Evolutionary conservation across 2,797 vertebrate species (phyloP).

Genomic region (Parambassis ranga): DNA sequence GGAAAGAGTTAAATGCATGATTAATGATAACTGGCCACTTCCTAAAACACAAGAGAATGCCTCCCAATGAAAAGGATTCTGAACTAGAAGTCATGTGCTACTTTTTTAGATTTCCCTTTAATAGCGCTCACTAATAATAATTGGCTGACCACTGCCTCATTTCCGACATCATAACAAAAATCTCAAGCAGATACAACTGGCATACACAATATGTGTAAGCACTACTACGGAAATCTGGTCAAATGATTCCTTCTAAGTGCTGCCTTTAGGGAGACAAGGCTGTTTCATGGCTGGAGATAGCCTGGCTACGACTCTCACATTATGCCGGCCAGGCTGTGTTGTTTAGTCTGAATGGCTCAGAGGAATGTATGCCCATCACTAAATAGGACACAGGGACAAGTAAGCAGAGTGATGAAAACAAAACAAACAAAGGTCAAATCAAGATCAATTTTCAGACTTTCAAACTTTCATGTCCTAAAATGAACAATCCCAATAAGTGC

Average conservation of each 20-base stretch:
- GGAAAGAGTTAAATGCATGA: constrained; percentile 50
- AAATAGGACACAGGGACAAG: constrained; percentile 21
- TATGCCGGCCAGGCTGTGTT: constrained; percentile 55
- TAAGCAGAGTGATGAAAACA: not conserved
- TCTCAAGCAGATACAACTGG: not conserved
- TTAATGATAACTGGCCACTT: constrained; percentile 56
- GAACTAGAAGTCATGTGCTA: constrained; percentile 8
- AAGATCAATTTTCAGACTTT: not conserved
- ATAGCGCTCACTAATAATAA: not conserved
- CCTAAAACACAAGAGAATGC: constrained; percentile 44
- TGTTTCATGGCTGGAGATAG: constrained; percentile 54
- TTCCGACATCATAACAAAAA: constrained; percentile 11
- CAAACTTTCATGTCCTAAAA: not conserved
- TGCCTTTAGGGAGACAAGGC: constrained; percentile 30
- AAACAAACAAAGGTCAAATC: constrained; percentile 21
- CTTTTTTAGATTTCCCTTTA: constrained; percentile 22
- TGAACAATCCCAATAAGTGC: not conserved
- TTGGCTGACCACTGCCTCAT: constrained; percentile 9
- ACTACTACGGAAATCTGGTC: constrained; percentile 27
- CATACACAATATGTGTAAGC: constrained; percentile 10
- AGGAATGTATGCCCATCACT: constrained; percentile 36
- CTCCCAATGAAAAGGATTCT: constrained; percentile 14
- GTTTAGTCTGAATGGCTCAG: constrained; percentile 46
- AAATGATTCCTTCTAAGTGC: constrained; percentile 36
- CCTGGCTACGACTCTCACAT: constrained; percentile 45